Conservation (phyloP, 2,797 vertebrate species). For the Pseudomugil gertrudae region DNA sequence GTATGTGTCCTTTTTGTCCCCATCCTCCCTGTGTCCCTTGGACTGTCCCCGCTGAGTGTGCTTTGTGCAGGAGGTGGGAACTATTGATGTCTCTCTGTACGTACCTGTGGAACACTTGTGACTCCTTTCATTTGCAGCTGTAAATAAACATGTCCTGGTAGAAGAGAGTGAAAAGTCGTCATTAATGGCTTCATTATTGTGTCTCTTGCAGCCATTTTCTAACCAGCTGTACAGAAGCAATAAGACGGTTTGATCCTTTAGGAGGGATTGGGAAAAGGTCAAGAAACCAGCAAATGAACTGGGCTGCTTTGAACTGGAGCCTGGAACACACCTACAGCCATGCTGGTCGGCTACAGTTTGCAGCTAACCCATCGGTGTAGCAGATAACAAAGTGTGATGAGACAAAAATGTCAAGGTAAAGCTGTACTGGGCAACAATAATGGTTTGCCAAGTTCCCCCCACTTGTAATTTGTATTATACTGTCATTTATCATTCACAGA, state of each 20-base stretch:
- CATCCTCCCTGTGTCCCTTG: constrained; percentile 47
- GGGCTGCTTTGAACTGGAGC: not conserved
- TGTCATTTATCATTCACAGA: no score
- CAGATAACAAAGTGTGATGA: not conserved
- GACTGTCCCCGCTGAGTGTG: constrained; percentile 72
- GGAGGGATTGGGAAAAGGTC: not conserved
- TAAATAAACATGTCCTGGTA: constrained; percentile 86
- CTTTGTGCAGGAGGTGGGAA: constrained; percentile 78
- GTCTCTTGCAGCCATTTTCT: not conserved
- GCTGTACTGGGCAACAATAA: not conserved
- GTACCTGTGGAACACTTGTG: constrained; percentile 82
- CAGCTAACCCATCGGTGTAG: no score
- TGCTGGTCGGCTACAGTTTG: no score
- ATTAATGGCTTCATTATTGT: constrained; percentile 19
- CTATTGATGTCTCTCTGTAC: constrained; percentile 80
- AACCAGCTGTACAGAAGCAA: not conserved
- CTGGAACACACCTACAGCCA: not conserved
- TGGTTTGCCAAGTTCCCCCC: no score
- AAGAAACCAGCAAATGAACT: not conserved
- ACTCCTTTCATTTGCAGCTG: constrained; percentile 83
- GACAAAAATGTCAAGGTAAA: not conserved
- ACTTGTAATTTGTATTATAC: no score
- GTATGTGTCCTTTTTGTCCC: constrained; percentile 73
- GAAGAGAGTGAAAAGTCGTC: constrained; percentile 68
- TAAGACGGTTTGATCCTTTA: not conserved